These are phyloP conservation scores for Pandion haliaetus DNA, from an alignment of 2,113 vertebrate species.

Conservation along the genomic window DNA sequence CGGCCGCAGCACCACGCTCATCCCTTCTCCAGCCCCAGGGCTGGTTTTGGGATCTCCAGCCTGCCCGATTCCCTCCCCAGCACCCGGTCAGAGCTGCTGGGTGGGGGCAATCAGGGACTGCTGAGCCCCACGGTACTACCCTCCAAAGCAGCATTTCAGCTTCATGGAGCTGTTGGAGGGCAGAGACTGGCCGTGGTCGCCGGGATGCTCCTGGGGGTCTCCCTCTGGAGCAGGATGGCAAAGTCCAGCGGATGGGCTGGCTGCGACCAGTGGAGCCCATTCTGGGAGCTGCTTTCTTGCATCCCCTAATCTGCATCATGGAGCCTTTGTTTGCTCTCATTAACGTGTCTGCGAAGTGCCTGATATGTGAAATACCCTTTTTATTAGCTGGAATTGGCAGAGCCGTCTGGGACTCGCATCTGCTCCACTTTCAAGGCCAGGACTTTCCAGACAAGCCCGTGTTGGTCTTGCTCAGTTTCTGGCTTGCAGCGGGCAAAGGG, in stretches of 20 bases:
- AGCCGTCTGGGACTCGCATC: background rate
- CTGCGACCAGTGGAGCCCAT: background rate
- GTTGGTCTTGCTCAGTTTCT: background rate
- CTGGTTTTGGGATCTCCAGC: background rate
- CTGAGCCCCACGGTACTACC: background rate
- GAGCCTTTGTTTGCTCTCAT: slow-evolving; percentile 19
- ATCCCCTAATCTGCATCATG: background rate
- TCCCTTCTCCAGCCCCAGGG: background rate
- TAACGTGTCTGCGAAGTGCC: background rate
- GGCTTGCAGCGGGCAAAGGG: fast-evolving
- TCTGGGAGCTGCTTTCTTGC: background rate
- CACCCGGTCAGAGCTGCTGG: background rate
- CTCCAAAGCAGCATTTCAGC: background rate
- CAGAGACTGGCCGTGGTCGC: fast-evolving
- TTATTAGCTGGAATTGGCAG: slow-evolving; percentile 14
- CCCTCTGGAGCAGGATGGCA: background rate
- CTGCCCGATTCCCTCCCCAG: background rate
- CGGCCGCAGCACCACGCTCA: fast-evolving
- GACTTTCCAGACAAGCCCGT: background rate
- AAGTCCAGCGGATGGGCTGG: background rate
- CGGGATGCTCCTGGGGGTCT: background rate
- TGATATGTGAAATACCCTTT: slow-evolving; percentile 30
- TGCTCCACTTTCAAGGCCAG: background rate
- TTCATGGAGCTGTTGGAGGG: background rate
- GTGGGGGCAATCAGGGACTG: background rate